phyloP scores from a whole-genome alignment of 2,113 vertebrate species.

The Ophiodon elongatus region DNA sequence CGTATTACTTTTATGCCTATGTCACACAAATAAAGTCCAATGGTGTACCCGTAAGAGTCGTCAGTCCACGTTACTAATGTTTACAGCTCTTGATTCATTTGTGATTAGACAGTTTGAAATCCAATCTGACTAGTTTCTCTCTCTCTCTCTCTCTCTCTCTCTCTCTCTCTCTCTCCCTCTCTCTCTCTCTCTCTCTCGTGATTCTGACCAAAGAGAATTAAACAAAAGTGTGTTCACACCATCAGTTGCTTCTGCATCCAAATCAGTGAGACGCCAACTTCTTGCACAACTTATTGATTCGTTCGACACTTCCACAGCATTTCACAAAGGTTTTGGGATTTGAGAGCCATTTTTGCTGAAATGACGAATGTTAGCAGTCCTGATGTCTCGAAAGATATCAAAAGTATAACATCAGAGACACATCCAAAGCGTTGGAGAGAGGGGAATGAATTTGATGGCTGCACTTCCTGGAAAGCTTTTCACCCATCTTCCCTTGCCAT shows the following conservation, averaged over 20 bases:
- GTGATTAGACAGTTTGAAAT: background rate
- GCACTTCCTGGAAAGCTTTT: background rate
- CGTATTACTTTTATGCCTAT: too few relatives aligned
- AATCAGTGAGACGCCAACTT: background rate
- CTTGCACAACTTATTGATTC: background rate
- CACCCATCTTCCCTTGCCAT: constrained; percentile 6
- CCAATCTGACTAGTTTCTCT: background rate
- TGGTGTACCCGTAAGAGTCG: too few relatives aligned
- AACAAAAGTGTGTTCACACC: background rate
- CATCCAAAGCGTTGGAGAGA: constrained; percentile 54
- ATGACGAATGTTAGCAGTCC: constrained; percentile 12
- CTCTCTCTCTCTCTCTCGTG: background rate
- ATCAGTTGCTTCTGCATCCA: background rate
- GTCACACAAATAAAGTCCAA: too few relatives aligned
- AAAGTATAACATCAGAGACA: constrained; percentile 53
- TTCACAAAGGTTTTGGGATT: constrained; percentile 3
- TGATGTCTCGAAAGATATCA: constrained; percentile 47
- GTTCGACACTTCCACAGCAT: background rate
- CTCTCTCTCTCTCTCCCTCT: too few relatives aligned
- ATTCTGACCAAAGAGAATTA: background rate
- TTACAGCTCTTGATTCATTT: too few relatives aligned
- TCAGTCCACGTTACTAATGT: too few relatives aligned
- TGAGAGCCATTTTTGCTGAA: constrained; percentile 5
- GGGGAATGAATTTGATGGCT: constrained; percentile 46
- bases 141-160: too few relatives aligned